A percentile compares a stretch with the other conserved stretches of the same genome.
phyloP scores from a whole-genome alignment of 2,113 vertebrate species.

The Brachypodius melanocephalos region DNA sequence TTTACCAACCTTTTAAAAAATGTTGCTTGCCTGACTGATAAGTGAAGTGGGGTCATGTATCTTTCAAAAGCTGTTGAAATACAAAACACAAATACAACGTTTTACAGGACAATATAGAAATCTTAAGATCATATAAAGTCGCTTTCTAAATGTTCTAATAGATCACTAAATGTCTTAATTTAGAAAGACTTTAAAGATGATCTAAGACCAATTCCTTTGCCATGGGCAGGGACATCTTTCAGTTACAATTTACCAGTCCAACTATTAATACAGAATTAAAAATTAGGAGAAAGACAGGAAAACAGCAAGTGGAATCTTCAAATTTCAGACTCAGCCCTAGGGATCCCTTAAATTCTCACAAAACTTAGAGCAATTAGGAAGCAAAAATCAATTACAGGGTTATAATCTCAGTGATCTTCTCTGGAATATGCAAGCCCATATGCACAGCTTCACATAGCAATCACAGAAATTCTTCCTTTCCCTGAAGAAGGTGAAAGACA shows the following conservation, averaged over 20 bases:
- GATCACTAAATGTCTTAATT: not conserved
- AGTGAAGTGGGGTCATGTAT: not conserved
- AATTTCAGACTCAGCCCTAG: not conserved
- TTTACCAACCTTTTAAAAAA: not conserved
- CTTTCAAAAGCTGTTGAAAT: not conserved
- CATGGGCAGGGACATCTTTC: not conserved
- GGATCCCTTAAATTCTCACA: not conserved
- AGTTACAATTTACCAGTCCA: not conserved
- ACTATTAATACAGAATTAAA: not conserved
- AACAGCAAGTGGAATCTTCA: not conserved
- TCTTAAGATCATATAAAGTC: not conserved
- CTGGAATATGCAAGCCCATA: not conserved
- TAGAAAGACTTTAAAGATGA: not conserved
- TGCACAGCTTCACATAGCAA: accelerated
- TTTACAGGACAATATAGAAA: not conserved
- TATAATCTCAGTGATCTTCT: not conserved
- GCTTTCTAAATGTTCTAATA: not conserved
- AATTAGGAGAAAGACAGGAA: not conserved
- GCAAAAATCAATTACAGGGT: not conserved
- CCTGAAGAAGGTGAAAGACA: not conserved
- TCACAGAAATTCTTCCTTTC: not conserved
- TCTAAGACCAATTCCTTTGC: not conserved
- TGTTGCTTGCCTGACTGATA: not conserved
- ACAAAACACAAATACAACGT: not conserved
- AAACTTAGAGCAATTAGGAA: not conserved